These are phyloP conservation scores for Orthosia gracilis DNA, from an alignment of 2,888 invertebrate genomes.

Conservation along the genomic window DNA sequence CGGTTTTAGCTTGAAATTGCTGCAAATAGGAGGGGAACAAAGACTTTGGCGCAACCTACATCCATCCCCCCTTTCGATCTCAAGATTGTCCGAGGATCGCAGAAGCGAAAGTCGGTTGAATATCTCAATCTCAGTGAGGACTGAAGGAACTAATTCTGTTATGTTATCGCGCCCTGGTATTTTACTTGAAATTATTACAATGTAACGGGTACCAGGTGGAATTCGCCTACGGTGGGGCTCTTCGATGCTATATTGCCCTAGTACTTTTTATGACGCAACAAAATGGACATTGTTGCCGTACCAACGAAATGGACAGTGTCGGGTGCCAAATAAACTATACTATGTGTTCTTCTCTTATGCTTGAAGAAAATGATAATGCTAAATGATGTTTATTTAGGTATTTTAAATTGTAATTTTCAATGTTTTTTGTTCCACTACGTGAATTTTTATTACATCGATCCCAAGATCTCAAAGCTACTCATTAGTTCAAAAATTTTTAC, in stretches of 20 bases:
- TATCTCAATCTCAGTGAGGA: slow-evolving; percentile 28
- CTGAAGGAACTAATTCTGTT: slow-evolving; percentile 28
- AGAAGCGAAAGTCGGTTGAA: slow-evolving; percentile 72
- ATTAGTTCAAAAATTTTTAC: not conserved
- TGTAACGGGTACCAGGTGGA: slow-evolving; percentile 47
- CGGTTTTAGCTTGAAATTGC: slow-evolving; percentile 74
- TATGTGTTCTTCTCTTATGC: not conserved
- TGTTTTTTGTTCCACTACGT: too few species aligned
- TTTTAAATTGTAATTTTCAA: too few species aligned
- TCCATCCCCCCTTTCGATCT: slow-evolving; percentile 83
- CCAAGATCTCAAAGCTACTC: too few species aligned
- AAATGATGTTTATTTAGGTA: too few species aligned
- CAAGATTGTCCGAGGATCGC: slow-evolving; percentile 50
- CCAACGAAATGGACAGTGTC: not conserved
- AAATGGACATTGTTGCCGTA: slow-evolving; percentile 45
- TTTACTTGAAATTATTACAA: slow-evolving; percentile 27
- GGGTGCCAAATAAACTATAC: not conserved
- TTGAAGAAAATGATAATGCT: not conserved
- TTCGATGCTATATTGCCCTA: slow-evolving; percentile 25
- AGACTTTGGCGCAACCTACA: slow-evolving; percentile 83
- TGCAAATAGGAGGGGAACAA: slow-evolving; percentile 78
- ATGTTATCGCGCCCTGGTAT: slow-evolving; percentile 39
- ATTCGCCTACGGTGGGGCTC: slow-evolving; percentile 2
- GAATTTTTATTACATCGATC: not conserved
- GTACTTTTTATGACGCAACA: slow-evolving; percentile 51